Conservation (phyloP, 2,888 invertebrate genomes). For the Anoncus sp. region DNA sequence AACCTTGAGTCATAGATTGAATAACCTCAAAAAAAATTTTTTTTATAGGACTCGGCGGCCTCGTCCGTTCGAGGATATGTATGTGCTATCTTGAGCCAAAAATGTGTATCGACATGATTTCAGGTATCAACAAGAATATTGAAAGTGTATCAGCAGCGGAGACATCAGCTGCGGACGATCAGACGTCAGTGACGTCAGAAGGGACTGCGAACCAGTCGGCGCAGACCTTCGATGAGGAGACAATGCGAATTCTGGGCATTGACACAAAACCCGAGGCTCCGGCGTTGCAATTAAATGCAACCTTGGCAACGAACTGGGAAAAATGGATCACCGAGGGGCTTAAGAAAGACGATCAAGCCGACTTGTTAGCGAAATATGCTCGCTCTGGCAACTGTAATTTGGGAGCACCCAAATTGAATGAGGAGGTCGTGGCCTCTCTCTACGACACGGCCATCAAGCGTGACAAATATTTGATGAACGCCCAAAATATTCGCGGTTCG, state of each 20-base stretch:
- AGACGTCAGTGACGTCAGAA: constrained; percentile 7
- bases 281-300: constrained; percentile 46
- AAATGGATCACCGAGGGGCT: constrained; percentile 55
- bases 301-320: constrained; percentile 51
- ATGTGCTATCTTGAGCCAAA: neutral
- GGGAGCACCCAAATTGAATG: constrained; percentile 55
- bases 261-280: constrained; percentile 40
- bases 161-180: constrained; percentile 10
- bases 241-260: constrained; percentile 53
- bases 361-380: constrained; percentile 43
- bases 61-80: constrained; percentile 1
- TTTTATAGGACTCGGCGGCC: constrained; percentile 5
- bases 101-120: constrained; percentile 1
- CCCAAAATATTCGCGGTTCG: constrained; percentile 55
- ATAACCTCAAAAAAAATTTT: constrained; percentile 19
- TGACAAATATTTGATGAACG: constrained; percentile 50
- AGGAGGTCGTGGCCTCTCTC: constrained; percentile 46
- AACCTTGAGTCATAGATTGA: constrained; percentile 46
- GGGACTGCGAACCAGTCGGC: constrained; percentile 22
- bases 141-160: neutral
- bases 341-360: constrained; percentile 53
- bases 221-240: constrained; percentile 53
- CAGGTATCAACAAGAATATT: neutral
- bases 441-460: constrained; percentile 44
- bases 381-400: constrained; percentile 43